Evolutionary conservation across 2,797 vertebrate species (phyloP).

Genomic region (Ataeniobius toweri): DNA sequence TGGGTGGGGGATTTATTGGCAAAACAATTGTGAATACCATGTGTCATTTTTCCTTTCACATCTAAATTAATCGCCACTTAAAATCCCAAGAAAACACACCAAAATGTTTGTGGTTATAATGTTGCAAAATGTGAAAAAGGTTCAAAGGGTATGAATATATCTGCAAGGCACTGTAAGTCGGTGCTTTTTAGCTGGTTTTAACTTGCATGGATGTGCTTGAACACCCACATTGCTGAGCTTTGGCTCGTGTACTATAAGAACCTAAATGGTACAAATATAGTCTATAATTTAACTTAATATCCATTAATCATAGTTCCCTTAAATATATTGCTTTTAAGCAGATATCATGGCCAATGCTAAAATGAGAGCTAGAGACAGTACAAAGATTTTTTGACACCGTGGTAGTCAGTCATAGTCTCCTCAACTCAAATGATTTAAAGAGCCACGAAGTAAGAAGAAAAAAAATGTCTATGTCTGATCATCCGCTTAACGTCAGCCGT

Average conservation of each 20-base stretch:
- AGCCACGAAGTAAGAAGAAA: neutral
- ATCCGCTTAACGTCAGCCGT: conserved; percentile 33
- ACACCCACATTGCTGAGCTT: conserved; percentile 12
- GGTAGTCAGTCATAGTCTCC: conserved; percentile 5
- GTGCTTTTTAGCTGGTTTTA: conserved; percentile 29
- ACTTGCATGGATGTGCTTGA: conserved; percentile 36
- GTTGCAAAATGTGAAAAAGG: neutral
- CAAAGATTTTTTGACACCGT: conserved; percentile 10
- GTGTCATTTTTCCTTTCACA: neutral
- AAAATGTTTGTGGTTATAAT: neutral
- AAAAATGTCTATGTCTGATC: conserved; percentile 19
- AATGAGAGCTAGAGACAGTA: conserved; percentile 18
- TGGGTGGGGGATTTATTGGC: neutral
- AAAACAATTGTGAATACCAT: neutral
- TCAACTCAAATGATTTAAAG: neutral
- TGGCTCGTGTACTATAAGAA: conserved; percentile 3
- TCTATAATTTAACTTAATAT: conserved; percentile 5
- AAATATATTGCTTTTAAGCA: neutral
- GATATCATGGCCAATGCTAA: conserved; percentile 17
- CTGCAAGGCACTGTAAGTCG: conserved; percentile 7
- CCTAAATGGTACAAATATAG: conserved; percentile 12
- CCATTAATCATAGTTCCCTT: neutral
- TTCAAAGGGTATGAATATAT: neutral
- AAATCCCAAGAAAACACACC: neutral
- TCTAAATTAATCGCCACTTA: neutral